Evolutionary conservation across 2,888 invertebrate genomes (phyloP), one percentile per base, ranked within the genome.

Genomic region (Ormyrus labotus): DNA sequence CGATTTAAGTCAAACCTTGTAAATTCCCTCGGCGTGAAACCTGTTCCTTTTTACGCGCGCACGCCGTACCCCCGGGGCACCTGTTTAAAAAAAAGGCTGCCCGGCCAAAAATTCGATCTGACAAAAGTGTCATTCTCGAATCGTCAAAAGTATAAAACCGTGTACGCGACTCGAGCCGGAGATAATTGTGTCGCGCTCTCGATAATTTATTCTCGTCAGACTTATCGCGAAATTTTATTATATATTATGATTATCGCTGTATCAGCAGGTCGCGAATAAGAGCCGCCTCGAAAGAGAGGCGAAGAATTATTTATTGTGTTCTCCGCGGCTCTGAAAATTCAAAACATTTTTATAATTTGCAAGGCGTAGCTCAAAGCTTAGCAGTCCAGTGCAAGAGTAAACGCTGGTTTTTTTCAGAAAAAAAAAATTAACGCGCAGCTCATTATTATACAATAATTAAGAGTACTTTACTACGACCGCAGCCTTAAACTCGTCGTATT

Each of bases 121-220:
- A 50, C 51, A 60, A 67, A 60, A 61, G 61, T 71, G 72, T 78
- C 72, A 78, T 68, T 78, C 50, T 55, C 61, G 78, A 64, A 68
- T 63, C 55, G 68, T 47, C 61, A 48, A 61, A 61, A 73, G 73
- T 68, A 68, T 73, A 68, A 78, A 73, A 61, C 34, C 78, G 60
- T 68, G 78, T 72, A 65, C 2, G 50, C 34, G 61, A 11, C 73
- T 63, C 48, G 47, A 50, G 50, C 10, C 63, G 68, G 68, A 72
- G 78, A 78, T 73, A 78, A 78, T 78, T 68, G 61, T 55, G 78
- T 73, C 78, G 55, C 9, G 45, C 60, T 61, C 48, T 63, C 34
- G 10, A 71, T 57, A 58, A 51, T 60, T 70, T 77, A 77, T 57
- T 77, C 34, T 78, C 58, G 57, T 65, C 71, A 47, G 8, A 1